A percentile compares a stretch with the other conserved stretches of the same genome.
Conservation (phyloP, 1,140 invertebrate genomes). For the Steinernema khuongi region DNA sequence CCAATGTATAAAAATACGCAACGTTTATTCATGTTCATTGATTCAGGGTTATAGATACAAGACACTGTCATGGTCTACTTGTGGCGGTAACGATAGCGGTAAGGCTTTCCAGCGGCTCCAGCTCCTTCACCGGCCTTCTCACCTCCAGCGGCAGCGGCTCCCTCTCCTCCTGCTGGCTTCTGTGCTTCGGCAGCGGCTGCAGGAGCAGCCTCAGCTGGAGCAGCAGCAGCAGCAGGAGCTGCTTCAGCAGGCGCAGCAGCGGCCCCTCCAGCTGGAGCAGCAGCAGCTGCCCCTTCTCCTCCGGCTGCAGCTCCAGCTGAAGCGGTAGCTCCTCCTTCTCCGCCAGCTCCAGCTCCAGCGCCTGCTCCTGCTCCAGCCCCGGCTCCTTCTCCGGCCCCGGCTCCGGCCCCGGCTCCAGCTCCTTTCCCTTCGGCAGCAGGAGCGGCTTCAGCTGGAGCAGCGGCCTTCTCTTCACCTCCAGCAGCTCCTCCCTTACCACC, state of each 20-base stretch:
- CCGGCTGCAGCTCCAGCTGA: conserved; percentile 2
- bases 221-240: not conserved
- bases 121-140: not conserved
- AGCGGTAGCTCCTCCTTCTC: conserved; percentile 2
- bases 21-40: too few species aligned
- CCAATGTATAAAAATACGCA: too few species aligned
- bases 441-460: not conserved
- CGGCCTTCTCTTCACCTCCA: not conserved
- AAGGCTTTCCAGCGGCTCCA: not conserved
- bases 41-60: too few species aligned
- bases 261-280: not conserved
- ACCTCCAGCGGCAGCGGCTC: not conserved
- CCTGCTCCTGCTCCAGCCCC: not conserved
- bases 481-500: not conserved
- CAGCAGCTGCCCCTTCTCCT: not conserved
- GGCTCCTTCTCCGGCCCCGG: not conserved
- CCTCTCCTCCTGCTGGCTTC: not conserved
- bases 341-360: not conserved
- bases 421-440: not conserved
- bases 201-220: not conserved
- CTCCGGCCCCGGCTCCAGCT: not conserved
- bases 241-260: not conserved
- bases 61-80: too few species aligned
- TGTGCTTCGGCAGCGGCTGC: not conserved
- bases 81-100: not conserved